Conservation (phyloP, 1,140 invertebrate species). For the Drosophila parvula region DNA sequence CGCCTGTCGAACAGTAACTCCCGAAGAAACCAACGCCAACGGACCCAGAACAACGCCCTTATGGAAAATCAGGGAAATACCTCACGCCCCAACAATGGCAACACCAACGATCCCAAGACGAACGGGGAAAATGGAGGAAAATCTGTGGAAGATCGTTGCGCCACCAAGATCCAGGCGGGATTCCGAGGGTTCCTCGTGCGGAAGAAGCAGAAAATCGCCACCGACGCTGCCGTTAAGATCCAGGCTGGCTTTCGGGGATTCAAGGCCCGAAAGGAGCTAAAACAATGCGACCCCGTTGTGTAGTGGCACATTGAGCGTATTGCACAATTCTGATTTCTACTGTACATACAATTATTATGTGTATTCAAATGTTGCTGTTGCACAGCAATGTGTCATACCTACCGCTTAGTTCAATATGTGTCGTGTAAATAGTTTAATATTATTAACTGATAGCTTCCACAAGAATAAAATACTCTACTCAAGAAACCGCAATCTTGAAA, state of each 20-base stretch:
- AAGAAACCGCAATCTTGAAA: conserved; percentile 47
- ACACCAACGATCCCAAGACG: conserved; percentile 26
- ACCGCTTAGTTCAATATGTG: conserved; percentile 39
- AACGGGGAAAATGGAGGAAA: conserved; percentile 29
- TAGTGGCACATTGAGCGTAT: conserved; percentile 10
- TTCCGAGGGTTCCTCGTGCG: conserved; percentile 89
- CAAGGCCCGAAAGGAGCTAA: conserved; percentile 85
- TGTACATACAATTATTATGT: conserved; percentile 47
- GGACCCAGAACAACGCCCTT: conserved; percentile 27
- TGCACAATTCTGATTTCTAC: conserved; percentile 33
- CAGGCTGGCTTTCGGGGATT: conserved; percentile 87
- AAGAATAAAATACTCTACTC: conserved; percentile 48
- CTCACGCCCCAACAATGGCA: conserved; percentile 1
- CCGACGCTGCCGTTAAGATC: conserved; percentile 86
- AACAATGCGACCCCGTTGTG: conserved; percentile 51
- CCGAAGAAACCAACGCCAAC: conserved; percentile 56
- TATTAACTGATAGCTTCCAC: conserved; percentile 41
- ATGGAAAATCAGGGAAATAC: conserved; percentile 53
- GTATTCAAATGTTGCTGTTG: conserved; percentile 35
- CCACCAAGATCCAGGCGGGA: conserved; percentile 91
- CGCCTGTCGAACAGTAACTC: conserved; percentile 28
- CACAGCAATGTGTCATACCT: conserved; percentile 24
- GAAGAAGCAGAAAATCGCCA: conserved; percentile 86
- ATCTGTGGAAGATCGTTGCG: conserved; percentile 86
- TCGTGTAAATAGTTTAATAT: conserved; percentile 48